phyloP scores from a whole-genome alignment of 2,888 invertebrate species.

The Malthinus flaveolus region DNA sequence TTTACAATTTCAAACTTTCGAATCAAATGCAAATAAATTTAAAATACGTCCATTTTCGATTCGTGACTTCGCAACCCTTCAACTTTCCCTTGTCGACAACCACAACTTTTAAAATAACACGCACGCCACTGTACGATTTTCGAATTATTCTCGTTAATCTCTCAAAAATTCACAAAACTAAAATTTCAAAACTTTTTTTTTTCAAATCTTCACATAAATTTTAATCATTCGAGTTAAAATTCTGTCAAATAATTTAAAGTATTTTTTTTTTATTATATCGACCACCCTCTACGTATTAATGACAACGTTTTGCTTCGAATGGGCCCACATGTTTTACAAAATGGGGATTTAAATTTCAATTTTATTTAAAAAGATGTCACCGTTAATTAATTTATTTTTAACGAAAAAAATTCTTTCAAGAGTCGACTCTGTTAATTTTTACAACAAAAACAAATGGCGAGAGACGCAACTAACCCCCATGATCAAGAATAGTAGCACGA shows the following conservation, averaged over 20 bases:
- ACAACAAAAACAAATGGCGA: no score
- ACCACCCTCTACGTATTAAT: constrained; percentile 1
- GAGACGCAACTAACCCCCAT: no score
- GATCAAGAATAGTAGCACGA: no score
- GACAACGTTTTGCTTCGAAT: neutral
- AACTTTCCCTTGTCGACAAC: neutral
- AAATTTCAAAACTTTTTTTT: neutral
- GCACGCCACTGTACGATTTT: neutral
- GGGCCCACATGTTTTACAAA: constrained; percentile 1
- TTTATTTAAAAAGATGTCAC: neutral
- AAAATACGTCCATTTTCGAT: neutral
- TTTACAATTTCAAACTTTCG: constrained; percentile 28
- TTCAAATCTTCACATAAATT: neutral
- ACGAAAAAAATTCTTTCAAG: no score
- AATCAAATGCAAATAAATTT: neutral
- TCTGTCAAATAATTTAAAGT: neutral
- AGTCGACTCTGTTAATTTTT: no score
- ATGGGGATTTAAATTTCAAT: neutral
- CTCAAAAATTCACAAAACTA: neutral
- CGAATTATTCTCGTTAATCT: neutral
- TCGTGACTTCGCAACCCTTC: neutral
- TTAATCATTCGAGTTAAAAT: neutral
- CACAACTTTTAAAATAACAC: neutral
- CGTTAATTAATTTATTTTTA: no score
- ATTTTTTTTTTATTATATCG: neutral